Base-by-base conservation (phyloP, 2,888 invertebrate species). In the Apamea crenata region DNA sequence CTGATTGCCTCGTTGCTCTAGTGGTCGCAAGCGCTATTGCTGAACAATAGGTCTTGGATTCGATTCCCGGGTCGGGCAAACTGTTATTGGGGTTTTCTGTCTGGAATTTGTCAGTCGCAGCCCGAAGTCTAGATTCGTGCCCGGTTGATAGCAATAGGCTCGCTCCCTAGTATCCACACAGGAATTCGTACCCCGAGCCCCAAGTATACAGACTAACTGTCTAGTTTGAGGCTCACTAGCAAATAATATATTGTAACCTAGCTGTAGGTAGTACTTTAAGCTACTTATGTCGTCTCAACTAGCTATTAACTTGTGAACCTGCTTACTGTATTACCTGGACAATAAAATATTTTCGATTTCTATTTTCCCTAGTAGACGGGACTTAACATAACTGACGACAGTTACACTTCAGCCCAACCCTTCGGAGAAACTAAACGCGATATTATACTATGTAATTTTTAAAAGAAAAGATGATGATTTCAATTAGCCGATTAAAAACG, bases 401-500 rank as follows among this genome's bases (percentile, higher is more conserved):
- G 14, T 5, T 1, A 61, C 59, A 61, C 59, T 6, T 18, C 29
- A 16, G 7, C 61, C n/a, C 5, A n/a, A n/a, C 1, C 61, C 7
- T 61, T 61, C 29, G 29, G 29, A 2, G 25, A 29, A 61, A 29
- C 29, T 16, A 29, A 16, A 1, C n/a, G 3, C n/a, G 56, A 56
- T 56, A n/a, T n/a, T 32, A 8, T 7, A 29, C 29, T 29, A 25
- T 4, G 56, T 56, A 61, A 18, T 63, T 10, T 65, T 16, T 25
- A 53, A 36, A 53, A 36, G 36, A 71, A 72, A 73, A 69, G 14
- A 32, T n/a, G 73, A 40, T 16, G 29, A 47, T 6, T n/a, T 56
- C 50, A 61, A 74, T 73, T 73, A 74, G 8, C 16, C 63, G 53
- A 75, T 74, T 72, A 78, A 84, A 85, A 84, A 85, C 86, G 86